A percentile compares a stretch with the other conserved stretches of the same genome.
These are phyloP conservation scores for Xenopus laevis DNA, from an alignment of 2,113 vertebrate species.

Conservation along the genomic window DNA sequence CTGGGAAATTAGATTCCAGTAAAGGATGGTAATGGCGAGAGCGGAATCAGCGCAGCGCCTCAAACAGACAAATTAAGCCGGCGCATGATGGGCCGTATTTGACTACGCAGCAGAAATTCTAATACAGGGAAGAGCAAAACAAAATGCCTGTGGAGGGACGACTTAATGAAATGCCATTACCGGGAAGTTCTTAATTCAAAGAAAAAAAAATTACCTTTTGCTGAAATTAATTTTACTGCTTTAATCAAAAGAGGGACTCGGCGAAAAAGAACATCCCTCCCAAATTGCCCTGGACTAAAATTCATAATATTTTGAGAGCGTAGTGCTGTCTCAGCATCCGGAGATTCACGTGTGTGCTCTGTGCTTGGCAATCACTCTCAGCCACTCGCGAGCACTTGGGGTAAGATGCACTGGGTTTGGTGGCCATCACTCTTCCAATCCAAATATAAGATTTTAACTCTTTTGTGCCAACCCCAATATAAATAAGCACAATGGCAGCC, in stretches of 20 bases:
- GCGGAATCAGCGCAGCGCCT: conserved; percentile 19
- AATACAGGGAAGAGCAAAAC: conserved; percentile 42
- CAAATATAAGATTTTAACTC: no score
- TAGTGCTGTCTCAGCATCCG: conserved; percentile 32
- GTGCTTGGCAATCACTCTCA: conserved; percentile 21
- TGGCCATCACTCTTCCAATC: no score
- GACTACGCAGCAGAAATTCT: conserved; percentile 28
- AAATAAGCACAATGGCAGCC: no score
- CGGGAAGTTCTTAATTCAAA: conserved; percentile 52
- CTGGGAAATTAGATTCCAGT: conserved; percentile 23
- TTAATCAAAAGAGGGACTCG: conserved; percentile 47
- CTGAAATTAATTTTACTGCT: conserved; percentile 53
- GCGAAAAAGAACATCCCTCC: conserved; percentile 28
- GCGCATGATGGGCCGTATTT: conserved; percentile 35
- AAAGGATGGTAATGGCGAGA: conserved; percentile 35
- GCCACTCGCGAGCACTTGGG: no score
- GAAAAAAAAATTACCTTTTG: conserved; percentile 50
- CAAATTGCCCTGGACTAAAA: conserved; percentile 23
- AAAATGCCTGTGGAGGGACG: conserved; percentile 38
- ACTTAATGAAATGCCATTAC: conserved; percentile 52
- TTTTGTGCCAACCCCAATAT: no score
- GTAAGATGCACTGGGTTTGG: no score
- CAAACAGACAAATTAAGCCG: conserved; percentile 41
- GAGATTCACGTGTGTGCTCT: conserved; percentile 35
- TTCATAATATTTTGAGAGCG: conserved; percentile 46